A percentile compares a stretch with the other conserved stretches of the same genome.
Evolutionary conservation across 2,797 vertebrate species (phyloP).

Genomic region (Trichosurus vulpecula): DNA sequence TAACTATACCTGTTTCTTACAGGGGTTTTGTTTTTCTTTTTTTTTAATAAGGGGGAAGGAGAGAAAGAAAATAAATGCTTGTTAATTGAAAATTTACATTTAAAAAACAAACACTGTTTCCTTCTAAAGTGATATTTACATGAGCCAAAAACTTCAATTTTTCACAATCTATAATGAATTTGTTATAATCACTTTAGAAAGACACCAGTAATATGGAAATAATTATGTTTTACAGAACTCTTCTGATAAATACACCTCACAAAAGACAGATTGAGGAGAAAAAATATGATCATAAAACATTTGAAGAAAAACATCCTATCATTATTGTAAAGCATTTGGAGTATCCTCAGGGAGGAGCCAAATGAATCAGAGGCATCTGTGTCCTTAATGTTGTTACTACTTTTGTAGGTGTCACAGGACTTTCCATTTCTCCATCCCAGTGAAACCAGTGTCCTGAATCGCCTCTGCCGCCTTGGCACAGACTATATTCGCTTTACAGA

Average conservation of each 20-base stretch:
- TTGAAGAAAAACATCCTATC: neutral
- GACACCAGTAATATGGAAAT: slow-evolving; percentile 23
- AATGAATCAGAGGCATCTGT: neutral
- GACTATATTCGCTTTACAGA: slow-evolving; percentile 97
- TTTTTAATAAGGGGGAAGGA: neutral
- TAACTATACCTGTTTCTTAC: neutral
- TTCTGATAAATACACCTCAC: neutral
- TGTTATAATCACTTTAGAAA: neutral
- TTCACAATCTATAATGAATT: neutral
- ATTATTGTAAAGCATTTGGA: slow-evolving; percentile 18
- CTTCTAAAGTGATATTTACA: neutral
- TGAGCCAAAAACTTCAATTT: neutral
- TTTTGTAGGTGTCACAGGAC: slow-evolving; percentile 93
- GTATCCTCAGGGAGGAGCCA: neutral
- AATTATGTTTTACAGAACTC: slow-evolving; percentile 41
- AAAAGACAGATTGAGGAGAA: slow-evolving; percentile 6
- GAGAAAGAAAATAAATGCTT: neutral
- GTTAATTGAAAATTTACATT: neutral
- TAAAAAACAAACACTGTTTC: neutral
- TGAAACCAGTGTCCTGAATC: slow-evolving; percentile 94
- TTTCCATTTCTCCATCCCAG: slow-evolving; percentile 97
- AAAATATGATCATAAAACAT: neutral
- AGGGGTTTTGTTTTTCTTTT: neutral
- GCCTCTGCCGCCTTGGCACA: slow-evolving; percentile 94
- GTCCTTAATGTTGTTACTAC: neutral